Conservation (phyloP, 2,888 invertebrate species). For the Cremastinae sp. region DNA sequence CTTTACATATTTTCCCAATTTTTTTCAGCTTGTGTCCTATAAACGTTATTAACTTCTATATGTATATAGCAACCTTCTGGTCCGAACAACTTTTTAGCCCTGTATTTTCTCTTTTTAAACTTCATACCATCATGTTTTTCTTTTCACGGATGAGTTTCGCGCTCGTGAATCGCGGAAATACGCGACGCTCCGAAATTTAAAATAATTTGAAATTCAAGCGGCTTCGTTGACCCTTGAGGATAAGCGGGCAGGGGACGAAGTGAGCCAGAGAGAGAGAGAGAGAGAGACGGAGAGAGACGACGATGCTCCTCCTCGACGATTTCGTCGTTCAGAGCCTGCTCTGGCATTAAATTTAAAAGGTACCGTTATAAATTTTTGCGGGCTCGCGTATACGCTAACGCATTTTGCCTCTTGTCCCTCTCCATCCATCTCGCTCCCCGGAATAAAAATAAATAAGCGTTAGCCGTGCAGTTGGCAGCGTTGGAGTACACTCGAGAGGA, state of each 20-base stretch:
- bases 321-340: conserved; percentile 33
- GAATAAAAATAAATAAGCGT: conserved; percentile 31
- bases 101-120: too few relatives aligned
- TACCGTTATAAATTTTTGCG: conserved; percentile 64
- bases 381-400: conserved; percentile 23
- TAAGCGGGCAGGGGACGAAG: not conserved
- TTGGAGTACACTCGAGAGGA: conserved; percentile 22
- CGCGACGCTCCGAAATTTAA: conserved; percentile 54
- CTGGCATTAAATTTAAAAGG: conserved; percentile 66
- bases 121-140: not conserved
- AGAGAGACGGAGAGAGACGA: conserved; percentile 6
- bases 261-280: not conserved
- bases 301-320: conserved; percentile 35
- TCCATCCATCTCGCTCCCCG: conserved; percentile 12
- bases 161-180: conserved; percentile 22
- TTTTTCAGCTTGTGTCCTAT: too few relatives aligned
- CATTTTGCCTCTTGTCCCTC: conserved; percentile 4
- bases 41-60: too few relatives aligned
- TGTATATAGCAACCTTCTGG: too few relatives aligned
- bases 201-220: conserved; percentile 67
- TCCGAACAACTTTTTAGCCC: too few relatives aligned
- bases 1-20: too few relatives aligned
- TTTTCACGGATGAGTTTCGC: conserved; percentile 1
- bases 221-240: conserved; percentile 26
- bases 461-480: conserved; percentile 45